Percentiles rank a stretch among this genome's conserved stretches.
phyloP scores from a whole-genome alignment of 2,113 vertebrate genomes.

The Petaurus breviceps region DNA sequence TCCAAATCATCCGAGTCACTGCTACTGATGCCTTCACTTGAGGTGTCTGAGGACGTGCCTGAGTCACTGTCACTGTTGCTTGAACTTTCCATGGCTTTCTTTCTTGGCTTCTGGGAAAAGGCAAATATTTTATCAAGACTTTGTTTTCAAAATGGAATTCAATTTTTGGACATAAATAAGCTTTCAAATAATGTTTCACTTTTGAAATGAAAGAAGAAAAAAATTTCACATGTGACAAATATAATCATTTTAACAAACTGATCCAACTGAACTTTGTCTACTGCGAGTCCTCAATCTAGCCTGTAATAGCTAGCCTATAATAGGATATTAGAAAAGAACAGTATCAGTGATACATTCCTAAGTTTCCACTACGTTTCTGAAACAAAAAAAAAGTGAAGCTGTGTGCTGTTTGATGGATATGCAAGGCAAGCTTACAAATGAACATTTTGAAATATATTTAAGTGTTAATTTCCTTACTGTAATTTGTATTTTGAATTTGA shows the following conservation, averaged over 20 bases:
- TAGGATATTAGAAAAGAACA: conserved; percentile 38
- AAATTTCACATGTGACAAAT: conserved; percentile 1
- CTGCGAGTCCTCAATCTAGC: conserved; percentile 6
- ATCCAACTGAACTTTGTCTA: conserved; percentile 36
- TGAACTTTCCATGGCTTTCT: conserved; percentile 89
- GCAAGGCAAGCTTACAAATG: conserved; percentile 26
- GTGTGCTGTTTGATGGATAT: not conserved
- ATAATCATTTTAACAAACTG: conserved; percentile 37
- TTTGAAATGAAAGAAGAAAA: conserved; percentile 38
- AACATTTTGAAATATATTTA: conserved; percentile 17
- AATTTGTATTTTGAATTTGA: not conserved
- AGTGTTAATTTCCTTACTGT: not conserved
- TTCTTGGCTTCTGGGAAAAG: conserved; percentile 87
- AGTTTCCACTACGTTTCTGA: conserved; percentile 8
- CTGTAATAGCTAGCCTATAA: not conserved
- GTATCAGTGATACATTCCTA: not conserved
- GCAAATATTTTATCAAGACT: conserved; percentile 56
- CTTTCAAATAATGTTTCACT: conserved; percentile 46
- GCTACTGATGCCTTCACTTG: conserved; percentile 92
- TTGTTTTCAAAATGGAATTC: conserved; percentile 36
- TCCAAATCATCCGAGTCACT: conserved; percentile 94
- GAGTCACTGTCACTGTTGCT: conserved; percentile 94
- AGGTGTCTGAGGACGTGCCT: conserved; percentile 92
- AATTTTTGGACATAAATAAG: conserved; percentile 34
- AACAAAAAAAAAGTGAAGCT: not conserved